These are phyloP conservation scores for Caenorhabditis sp. DNA, from an alignment of 2,888 invertebrate species.

Conservation along the genomic window DNA sequence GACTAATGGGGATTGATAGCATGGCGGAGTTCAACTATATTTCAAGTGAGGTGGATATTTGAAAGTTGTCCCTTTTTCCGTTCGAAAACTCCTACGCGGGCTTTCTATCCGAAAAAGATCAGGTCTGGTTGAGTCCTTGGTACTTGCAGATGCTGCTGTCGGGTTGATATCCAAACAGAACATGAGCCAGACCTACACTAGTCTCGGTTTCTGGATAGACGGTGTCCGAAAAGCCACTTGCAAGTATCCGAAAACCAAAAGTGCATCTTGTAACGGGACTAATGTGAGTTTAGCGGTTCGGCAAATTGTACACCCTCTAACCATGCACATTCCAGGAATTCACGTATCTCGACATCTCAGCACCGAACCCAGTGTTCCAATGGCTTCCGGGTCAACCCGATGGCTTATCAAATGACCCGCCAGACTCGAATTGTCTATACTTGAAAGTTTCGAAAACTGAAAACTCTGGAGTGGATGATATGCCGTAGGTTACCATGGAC, in stretches of 20 bases:
- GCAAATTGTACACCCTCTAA: too few relatives aligned
- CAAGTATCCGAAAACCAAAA: neutral
- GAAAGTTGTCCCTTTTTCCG: too few relatives aligned
- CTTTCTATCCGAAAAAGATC: too few relatives aligned
- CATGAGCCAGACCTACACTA: neutral
- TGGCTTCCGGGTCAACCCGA: constrained; percentile 15
- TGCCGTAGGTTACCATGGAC: neutral
- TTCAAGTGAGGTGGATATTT: neutral
- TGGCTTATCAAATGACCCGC: constrained; percentile 4
- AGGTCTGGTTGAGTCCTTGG: too few relatives aligned
- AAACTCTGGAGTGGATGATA: constrained; percentile 1
- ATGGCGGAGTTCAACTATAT: neutral
- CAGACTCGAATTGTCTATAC: constrained; percentile 15
- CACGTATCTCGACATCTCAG: neutral
- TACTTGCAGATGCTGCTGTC: neutral
- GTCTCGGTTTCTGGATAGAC: constrained; percentile 29
- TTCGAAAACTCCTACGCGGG: too few relatives aligned
- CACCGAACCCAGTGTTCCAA: constrained; percentile 1
- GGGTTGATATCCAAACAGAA: neutral
- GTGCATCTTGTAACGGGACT: constrained; percentile 28
- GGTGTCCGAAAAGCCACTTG: constrained; percentile 10
- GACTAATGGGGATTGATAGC: neutral
- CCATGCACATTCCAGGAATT: constrained; percentile 17
- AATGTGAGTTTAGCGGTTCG: constrained; percentile 1
- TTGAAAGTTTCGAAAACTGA: neutral